A percentile compares a stretch with the other conserved stretches of the same genome.
phyloP scores from a whole-genome alignment of 2,797 vertebrate genomes.

The Sparidentex hasta region DNA sequence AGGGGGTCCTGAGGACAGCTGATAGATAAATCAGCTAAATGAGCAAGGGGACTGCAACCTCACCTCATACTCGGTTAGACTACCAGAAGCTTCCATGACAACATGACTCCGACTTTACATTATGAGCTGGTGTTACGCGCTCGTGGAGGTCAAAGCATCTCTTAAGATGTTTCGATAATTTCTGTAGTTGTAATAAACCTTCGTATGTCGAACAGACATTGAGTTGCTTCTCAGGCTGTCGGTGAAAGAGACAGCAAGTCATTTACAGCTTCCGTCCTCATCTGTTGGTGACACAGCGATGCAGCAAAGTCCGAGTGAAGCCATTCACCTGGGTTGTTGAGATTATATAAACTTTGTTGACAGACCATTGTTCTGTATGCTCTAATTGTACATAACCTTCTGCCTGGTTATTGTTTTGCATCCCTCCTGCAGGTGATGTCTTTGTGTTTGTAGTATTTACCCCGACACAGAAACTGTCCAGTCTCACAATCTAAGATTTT shows the following conservation, averaged over 20 bases:
- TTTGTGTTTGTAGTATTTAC: no score
- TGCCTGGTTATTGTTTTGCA: neutral
- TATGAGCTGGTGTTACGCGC: neutral
- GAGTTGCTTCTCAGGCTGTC: neutral
- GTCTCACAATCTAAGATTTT: neutral
- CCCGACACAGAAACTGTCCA: no score
- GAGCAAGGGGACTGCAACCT: conserved; percentile 28
- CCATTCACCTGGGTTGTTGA: neutral
- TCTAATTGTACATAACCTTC: no score
- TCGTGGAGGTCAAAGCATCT: neutral
- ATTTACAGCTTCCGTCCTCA: neutral
- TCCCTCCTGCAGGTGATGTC: neutral
- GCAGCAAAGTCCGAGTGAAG: neutral
- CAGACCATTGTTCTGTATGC: neutral
- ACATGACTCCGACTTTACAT: neutral
- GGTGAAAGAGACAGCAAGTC: neutral
- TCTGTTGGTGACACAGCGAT: neutral
- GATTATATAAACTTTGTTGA: neutral
- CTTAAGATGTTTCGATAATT: neutral
- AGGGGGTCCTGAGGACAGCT: conserved; percentile 28
- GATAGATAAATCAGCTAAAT: conserved; percentile 52
- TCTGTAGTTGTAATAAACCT: no score
- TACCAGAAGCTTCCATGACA: neutral
- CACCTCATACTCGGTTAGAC: neutral
- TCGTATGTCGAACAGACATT: neutral